These are phyloP conservation scores for Popillia japonica DNA, from an alignment of 1,140 invertebrate species.

Conservation along the genomic window DNA sequence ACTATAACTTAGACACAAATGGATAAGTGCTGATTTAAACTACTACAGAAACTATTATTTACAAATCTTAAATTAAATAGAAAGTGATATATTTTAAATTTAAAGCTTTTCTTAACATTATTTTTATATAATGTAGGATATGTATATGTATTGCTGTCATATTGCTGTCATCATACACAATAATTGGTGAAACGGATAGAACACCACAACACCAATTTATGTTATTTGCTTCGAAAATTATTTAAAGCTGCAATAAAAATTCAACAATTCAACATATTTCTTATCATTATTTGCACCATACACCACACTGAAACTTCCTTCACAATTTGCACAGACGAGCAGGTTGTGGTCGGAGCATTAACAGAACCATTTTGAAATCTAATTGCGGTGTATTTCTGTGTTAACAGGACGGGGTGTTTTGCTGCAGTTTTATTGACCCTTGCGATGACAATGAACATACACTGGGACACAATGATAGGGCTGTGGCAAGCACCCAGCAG, in stretches of 20 bases:
- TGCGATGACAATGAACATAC: conserved; percentile 62
- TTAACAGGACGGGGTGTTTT: conserved; percentile 67
- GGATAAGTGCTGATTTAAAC: too few relatives aligned
- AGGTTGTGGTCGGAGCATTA: conserved; percentile 41
- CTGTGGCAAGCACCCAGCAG: conserved; percentile 48
- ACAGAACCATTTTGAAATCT: conserved; percentile 29
- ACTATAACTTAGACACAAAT: too few relatives aligned
- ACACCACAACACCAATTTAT: too few relatives aligned
- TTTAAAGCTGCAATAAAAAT: not conserved
- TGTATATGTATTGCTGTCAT: too few relatives aligned
- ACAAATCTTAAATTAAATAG: too few relatives aligned
- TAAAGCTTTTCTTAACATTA: too few relatives aligned
- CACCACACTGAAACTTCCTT: conserved; percentile 39
- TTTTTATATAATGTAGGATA: too few relatives aligned
- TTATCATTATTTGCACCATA: not conserved
- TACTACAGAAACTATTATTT: too few relatives aligned
- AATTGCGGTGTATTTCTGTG: conserved; percentile 34
- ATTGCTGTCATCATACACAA: too few relatives aligned
- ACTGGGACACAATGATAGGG: conserved; percentile 55
- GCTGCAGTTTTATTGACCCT: conserved; percentile 70
- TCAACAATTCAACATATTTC: conserved; percentile 33
- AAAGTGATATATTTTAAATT: too few relatives aligned
- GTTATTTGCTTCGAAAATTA: too few relatives aligned
- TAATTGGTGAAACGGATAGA: too few relatives aligned
- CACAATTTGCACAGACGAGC: conserved; percentile 43